Evolutionary conservation across 1,140 invertebrate species (phyloP), one percentile per base, ranked within the genome.

Genomic region (Antheraea pernyi): DNA sequence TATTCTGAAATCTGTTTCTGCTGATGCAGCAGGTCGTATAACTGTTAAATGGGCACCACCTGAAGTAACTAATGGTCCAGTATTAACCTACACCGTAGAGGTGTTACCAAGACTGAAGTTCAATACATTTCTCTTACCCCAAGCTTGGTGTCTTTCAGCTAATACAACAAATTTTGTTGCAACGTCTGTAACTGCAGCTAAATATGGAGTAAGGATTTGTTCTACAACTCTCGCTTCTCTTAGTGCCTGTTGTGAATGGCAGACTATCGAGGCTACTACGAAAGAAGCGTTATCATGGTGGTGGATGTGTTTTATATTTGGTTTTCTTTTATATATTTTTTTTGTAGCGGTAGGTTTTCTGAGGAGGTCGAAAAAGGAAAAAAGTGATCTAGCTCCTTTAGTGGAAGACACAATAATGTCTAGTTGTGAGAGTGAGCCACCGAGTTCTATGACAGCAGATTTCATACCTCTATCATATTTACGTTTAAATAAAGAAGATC

Each of bases 71-170:
- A 91, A 91, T 61, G 89, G 89, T 19, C 80, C 85, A 7, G 62
- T 91, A 48, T 74, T 91, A 59, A 75, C 82, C 7, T 90, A 91
- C 66, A 76, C 75, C 53, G 59, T 91, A 11, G 81, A 88, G 79
- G 73, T 91, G 22, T 69, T 85, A 42, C 85, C 89, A 19, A 75
- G 75, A 19, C 53, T 78, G 36, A 78, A 80, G 46, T 62, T 77
- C 19, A 78, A 78, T 48, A 78, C 83, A 11, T 67, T 77, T 2
- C 59, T 85, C 10, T 58, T 83, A 37, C 83, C 86, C 2, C 80
- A 86, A 75, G 60, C 72, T 18, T 84, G 79, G 82, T 91, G 89
- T 66, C 72, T 86, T 0, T 39, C 73, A 18, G 73, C 80, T 7
- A 81, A 85, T 46, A 61, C 75, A 11, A 82, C 74, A 19, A 76